phyloP scores from a whole-genome alignment of 2,113 vertebrate species.

The Morone chrysops region DNA sequence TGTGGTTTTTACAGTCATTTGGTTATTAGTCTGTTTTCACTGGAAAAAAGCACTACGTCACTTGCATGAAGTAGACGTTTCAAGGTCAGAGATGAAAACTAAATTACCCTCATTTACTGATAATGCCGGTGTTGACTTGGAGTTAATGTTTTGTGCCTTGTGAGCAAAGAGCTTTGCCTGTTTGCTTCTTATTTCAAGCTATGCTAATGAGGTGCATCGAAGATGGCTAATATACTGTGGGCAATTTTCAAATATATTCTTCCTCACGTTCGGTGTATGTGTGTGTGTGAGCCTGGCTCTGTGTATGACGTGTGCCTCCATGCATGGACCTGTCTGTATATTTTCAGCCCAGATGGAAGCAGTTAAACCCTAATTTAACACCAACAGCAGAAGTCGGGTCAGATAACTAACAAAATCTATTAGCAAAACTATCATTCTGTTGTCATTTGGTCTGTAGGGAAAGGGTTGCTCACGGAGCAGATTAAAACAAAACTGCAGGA shows the following conservation, averaged over 20 bases:
- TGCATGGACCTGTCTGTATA: conserved; percentile 64
- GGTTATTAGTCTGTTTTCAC: conserved; percentile 74
- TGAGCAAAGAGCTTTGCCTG: conserved; percentile 15
- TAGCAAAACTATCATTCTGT: conserved; percentile 79
- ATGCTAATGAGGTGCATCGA: conserved; percentile 66
- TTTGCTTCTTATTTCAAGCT: conserved; percentile 34
- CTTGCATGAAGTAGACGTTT: conserved; percentile 55
- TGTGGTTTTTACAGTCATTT: conserved; percentile 68
- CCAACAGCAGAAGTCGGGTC: conserved; percentile 75
- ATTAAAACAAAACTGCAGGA: conserved; percentile 61
- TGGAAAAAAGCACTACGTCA: conserved; percentile 75
- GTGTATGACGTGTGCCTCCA: conserved; percentile 55
- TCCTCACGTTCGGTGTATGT: conserved; percentile 41
- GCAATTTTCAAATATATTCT: conserved; percentile 63
- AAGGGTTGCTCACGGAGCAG: conserved; percentile 41
- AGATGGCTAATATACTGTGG: conserved; percentile 32
- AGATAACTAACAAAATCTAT: conserved; percentile 83
- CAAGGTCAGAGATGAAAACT: conserved; percentile 70
- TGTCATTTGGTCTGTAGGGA: conserved; percentile 72
- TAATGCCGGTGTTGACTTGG: conserved; percentile 55
- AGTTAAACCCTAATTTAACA: conserved; percentile 79
- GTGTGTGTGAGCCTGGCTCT: conserved; percentile 35
- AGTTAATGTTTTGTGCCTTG: conserved; percentile 35
- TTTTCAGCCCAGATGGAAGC: conserved; percentile 79
- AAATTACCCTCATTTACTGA: conserved; percentile 65